Evolutionary conservation across 2,113 vertebrate species (phyloP), one percentile per base, ranked within the genome.

Genomic region (Chionodraco myersi): DNA sequence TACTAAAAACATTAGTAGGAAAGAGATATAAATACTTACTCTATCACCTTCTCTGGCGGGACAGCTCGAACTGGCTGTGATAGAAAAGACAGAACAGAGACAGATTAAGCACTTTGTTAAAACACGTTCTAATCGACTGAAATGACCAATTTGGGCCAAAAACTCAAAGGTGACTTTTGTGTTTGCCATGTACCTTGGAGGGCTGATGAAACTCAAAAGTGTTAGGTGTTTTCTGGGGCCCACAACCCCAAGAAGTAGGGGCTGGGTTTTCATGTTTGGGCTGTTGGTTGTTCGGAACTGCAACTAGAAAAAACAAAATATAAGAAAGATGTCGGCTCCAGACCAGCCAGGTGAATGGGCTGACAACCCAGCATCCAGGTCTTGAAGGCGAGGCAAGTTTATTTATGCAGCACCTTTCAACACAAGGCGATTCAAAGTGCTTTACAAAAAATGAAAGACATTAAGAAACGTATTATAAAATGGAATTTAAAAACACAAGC

Each of bases 11-110:
- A n/a, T 12, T n/a, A 36, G 5, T 0, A 14, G 3, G 58, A 10
- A 45, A 36, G 18, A 44, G 52, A 47, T n/a, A n/a, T n/a, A n/a
- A n/a, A n/a, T n/a, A 86, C 98, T 98, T 88, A 99, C 98, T 98
- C 95, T 4, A 99, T 97, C 60, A 95, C 79, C 57, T 85, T 96
- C 59, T 96, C 96, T 62, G 94, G 91, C 3, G 97, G 97, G 72
- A 93, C 90, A 71, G 79, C 94, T 88, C 95, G 93, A 23, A 94
- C 30, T 11, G 91, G 91, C 98, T 99, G 92, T 10, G 79, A 84
- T 51, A 86, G 73, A 2, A 79, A 47, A 71, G 2, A 58, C 7
- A 75, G 26, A 49, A 66, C 7, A 30, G 5, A 68, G 10, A 53
- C 60, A 36, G 7, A 8, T 16, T 66, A 10, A 71, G 6, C 7